phyloP scores from a whole-genome alignment of 2,888 invertebrate species.

The Dilophus febrilis region DNA sequence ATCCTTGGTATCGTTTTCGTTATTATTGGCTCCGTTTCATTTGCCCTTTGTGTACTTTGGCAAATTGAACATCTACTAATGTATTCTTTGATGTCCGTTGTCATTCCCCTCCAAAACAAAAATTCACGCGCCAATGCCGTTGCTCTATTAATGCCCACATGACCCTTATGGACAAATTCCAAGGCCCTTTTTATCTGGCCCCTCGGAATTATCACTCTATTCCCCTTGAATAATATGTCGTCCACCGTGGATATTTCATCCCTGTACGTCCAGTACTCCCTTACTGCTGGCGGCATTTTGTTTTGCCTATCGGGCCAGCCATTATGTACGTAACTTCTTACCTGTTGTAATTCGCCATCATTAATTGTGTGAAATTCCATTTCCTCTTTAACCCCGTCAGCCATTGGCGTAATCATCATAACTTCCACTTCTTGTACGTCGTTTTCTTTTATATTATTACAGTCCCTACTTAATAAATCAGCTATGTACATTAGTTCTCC shows the following conservation, averaged over 20 bases:
- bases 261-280: not conserved
- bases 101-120: slow-evolving; percentile 10
- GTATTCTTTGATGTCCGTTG: slow-evolving; percentile 7
- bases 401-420: slow-evolving; percentile 3
- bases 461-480: slow-evolving; percentile 12
- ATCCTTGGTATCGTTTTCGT: not conserved
- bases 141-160: slow-evolving; percentile 4
- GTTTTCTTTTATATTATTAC: slow-evolving; percentile 7
- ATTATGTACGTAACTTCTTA: slow-evolving; percentile 12
- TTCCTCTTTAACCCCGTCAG: slow-evolving; percentile 6
- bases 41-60: slow-evolving; percentile 8
- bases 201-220: not conserved
- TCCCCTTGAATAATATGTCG: not conserved
- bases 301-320: slow-evolving; percentile 14
- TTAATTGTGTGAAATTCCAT: slow-evolving; percentile 3
- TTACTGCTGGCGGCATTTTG: not conserved
- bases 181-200: not conserved
- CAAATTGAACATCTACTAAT: slow-evolving; percentile 9
- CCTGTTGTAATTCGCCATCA: slow-evolving; percentile 11
- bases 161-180: not conserved
- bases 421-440: slow-evolving; percentile 8
- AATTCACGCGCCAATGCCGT: slow-evolving; percentile 10
- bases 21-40: slow-evolving; percentile 1
- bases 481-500: slow-evolving; percentile 15
- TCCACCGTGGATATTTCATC: not conserved